Conservation (phyloP, 2,113 vertebrate genomes). For the Panthera leo region DNA sequence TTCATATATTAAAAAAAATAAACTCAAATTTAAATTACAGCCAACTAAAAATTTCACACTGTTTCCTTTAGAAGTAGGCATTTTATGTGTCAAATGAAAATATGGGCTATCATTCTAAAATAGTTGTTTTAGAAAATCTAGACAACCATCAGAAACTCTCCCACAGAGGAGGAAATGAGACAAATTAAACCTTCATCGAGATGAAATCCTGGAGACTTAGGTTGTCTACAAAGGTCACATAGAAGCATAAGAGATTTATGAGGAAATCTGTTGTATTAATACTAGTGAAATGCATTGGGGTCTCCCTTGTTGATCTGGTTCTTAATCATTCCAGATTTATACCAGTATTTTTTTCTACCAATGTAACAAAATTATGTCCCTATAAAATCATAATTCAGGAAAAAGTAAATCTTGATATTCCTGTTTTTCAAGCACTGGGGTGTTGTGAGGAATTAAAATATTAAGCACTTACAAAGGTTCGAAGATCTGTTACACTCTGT, state of each 20-base stretch:
- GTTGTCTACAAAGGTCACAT: constrained; percentile 64
- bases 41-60: neutral
- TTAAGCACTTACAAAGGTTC: constrained; percentile 40
- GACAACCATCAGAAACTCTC: constrained; percentile 68
- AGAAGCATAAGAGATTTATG: constrained; percentile 73
- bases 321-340: constrained; percentile 77
- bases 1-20: neutral
- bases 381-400: constrained; percentile 70
- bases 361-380: constrained; percentile 63
- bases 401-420: constrained; percentile 71
- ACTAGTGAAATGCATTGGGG: constrained; percentile 46
- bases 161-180: constrained; percentile 72
- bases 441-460: constrained; percentile 61
- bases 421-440: constrained; percentile 27
- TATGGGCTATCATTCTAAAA: constrained; percentile 55
- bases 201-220: constrained; percentile 67
- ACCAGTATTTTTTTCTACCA: constrained; percentile 44
- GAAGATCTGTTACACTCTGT: neutral
- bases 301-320: constrained; percentile 48
- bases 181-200: constrained; percentile 78
- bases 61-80: neutral
- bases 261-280: constrained; percentile 71
- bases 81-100: constrained; percentile 47
- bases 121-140: constrained; percentile 43
- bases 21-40: neutral